These are phyloP conservation scores for Thymelicus acteon DNA, from an alignment of 2,888 invertebrate species.

Conservation along the genomic window DNA sequence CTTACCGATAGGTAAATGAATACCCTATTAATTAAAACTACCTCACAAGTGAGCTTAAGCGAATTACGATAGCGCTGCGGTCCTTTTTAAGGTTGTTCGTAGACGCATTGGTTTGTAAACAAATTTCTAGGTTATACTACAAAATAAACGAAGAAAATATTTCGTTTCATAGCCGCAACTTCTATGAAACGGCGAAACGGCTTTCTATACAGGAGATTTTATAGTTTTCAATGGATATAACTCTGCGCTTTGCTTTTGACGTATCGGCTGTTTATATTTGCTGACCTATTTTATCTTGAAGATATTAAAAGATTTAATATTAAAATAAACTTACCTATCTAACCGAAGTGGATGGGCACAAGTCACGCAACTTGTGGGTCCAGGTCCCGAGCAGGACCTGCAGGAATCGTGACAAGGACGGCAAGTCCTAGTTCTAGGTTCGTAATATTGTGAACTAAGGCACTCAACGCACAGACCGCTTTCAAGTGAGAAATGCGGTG, in stretches of 20 bases:
- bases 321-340: slow-evolving; percentile 77
- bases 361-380: slow-evolving; percentile 88
- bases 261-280: slow-evolving; percentile 25
- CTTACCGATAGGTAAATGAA: too few species aligned
- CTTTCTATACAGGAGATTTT: slow-evolving; percentile 26
- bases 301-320: slow-evolving; percentile 10
- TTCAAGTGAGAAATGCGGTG: slow-evolving; percentile 88
- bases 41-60: background rate
- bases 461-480: slow-evolving; percentile 90
- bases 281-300: slow-evolving; percentile 27
- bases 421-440: slow-evolving; percentile 88
- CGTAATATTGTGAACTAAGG: slow-evolving; percentile 90
- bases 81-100: background rate
- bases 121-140: slow-evolving; percentile 11
- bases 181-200: slow-evolving; percentile 26
- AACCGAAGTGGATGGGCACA: slow-evolving; percentile 89
- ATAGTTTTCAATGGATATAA: slow-evolving; percentile 29
- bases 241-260: slow-evolving; percentile 23
- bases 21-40: too few species aligned
- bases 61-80: background rate
- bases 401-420: slow-evolving; percentile 89
- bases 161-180: slow-evolving; percentile 12
- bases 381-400: slow-evolving; percentile 89
- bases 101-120: background rate
- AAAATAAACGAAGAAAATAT: slow-evolving; percentile 16